Base-by-base conservation (phyloP, 2,797 vertebrate species). In the Sylvilagus floridanus region DNA sequence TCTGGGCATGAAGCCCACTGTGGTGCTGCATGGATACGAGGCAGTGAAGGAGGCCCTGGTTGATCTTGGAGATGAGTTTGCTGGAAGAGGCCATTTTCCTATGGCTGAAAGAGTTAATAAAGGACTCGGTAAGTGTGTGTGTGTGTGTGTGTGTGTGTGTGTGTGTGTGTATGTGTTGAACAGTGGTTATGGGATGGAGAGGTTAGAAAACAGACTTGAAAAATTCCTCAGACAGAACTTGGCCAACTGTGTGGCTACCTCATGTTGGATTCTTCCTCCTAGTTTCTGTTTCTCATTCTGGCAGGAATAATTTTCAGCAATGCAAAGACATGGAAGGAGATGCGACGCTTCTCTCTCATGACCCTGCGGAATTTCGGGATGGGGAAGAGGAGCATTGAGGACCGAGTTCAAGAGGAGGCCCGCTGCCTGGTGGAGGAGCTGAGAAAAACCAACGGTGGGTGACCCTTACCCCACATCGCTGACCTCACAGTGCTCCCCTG, bases 291-390 rank as follows among this genome's bases (percentile, higher is more conserved):
- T 30, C 4, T 22, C 12, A 30, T 77, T 24, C 9, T 52, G 11
- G 17, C 17, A 98, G 98, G 98, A 10, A 5, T 98, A 16, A 0
- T 97, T 69, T 97, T 98, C 1, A 97, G 96, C 91, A 98, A 68
- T 22, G 98, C 98, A 2, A 96, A 96, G 2, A 91, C 24, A 2
- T 98, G 98, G 97, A 97, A 92, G 66, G 96, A 98, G 54, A 96
- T 97, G 2, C 93, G 97, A 0, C 97, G 95, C 32, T 98, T 98
- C 95, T 93, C 96, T 7, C 84, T 98, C 21, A 94, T 47, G 37
- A 97, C 97, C 0, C 72, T 98, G 94, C 84, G 97, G 72, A 97
- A 98, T 72, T 98, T 98, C n/a, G 98, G 98, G 28, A 97, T 98
- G 98, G 98, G 98, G 24, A 97, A 97, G 28, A 96, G 84, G 54